These are phyloP conservation scores for Crambe crambe DNA, from an alignment of 37 sponge, comb jelly and placozoan species.

Conservation along the genomic window DNA sequence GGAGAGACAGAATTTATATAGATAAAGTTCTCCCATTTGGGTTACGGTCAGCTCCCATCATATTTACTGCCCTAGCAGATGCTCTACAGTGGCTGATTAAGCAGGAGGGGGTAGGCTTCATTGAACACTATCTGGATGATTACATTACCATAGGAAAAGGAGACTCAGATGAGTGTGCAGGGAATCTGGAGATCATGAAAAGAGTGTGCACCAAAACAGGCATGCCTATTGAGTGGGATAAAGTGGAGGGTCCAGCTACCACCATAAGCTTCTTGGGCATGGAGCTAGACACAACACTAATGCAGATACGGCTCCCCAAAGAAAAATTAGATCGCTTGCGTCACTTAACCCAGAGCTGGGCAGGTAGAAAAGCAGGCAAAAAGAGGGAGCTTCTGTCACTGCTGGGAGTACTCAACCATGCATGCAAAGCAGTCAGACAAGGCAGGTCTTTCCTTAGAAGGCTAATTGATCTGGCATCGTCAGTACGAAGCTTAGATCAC, in stretches of 20 bases:
- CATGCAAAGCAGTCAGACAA: slow-evolving; percentile 23
- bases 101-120: neutral
- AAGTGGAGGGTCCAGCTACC: too few species aligned
- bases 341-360: neutral
- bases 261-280: slow-evolving; percentile 22
- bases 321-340: slow-evolving; percentile 24
- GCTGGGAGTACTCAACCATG: slow-evolving; percentile 37
- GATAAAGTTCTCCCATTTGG: too few species aligned
- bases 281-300: neutral
- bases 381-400: slow-evolving; percentile 40
- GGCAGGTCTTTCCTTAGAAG: slow-evolving; percentile 36
- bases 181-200: too few species aligned
- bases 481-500: slow-evolving; percentile 9
- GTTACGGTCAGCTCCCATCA: slow-evolving; percentile 31
- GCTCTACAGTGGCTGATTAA: slow-evolving; percentile 19
- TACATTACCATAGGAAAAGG: slow-evolving; percentile 10
- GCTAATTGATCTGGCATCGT: slow-evolving; percentile 21
- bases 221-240: too few species aligned
- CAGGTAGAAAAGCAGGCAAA: neutral
- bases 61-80: slow-evolving; percentile 34
- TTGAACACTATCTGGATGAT: slow-evolving; percentile 40
- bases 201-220: too few species aligned
- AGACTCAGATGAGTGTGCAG: too few species aligned
- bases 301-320: slow-evolving; percentile 1
- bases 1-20: neutral